Evolutionary conservation across 2,797 vertebrate species (phyloP), one percentile per base, ranked within the genome.

Genomic region (Erithacus rubecula): DNA sequence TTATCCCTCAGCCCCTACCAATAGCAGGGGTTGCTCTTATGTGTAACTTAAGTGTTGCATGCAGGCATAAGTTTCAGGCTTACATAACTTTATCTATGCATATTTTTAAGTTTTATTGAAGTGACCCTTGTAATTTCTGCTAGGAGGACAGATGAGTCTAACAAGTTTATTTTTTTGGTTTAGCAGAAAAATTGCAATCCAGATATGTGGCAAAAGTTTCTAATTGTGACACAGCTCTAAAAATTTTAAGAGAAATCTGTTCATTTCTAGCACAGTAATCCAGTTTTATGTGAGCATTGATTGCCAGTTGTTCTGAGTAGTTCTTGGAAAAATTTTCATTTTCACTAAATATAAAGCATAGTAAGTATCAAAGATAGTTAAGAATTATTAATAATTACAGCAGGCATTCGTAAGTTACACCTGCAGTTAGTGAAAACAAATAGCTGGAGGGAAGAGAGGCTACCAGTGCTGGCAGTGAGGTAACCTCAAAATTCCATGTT

Each of bases 401-500:
- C 10, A 18, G 27, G 16, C 20, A 21, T 17, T 27, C 16, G 12
- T 41, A 41, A 52, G 21, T 36, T 53, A 44, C 55, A 68, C 8
- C 1, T 24, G 10, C 10, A 14, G 22, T 62, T 52, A 78, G 6
- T 70, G 65, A 41, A 76, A 58, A 74, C 7, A 51, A 47, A 46
- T 15, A 60, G 21, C 12, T 43, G n/a, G 22, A 8, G 2, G 72
- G 27, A 84, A 36, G 43, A 76, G 67, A 79, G 16, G 29, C 30
- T 43, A 18, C 19, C 17, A 11, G 6, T 82, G 27, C 51, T 32
- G 8, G 15, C 27, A 34, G 36, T 19, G 29, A 76, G 26, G n/a
- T 23, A 81, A 22, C 32, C 1, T 43, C 1, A 4, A 27, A 58
- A 11, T 71, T 62, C 11, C 0, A 3, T 1, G 0, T 34, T 47